Base-by-base conservation (phyloP, 1,140 invertebrate genomes). In the Drosophila athabasca region DNA sequence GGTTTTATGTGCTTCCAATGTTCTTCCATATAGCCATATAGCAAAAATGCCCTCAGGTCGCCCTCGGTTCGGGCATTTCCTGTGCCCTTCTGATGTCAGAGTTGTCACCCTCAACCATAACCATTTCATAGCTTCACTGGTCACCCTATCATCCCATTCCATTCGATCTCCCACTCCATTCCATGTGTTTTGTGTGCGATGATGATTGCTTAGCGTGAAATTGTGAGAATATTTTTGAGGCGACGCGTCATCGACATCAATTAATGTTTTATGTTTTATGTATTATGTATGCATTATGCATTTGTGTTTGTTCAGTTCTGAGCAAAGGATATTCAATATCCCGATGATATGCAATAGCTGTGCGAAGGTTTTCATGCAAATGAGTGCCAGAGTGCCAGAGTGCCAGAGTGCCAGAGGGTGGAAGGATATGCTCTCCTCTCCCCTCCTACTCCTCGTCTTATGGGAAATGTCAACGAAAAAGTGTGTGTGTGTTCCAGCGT, bases 121-220 rank as follows among this genome's bases (percentile, higher is more conserved):
- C 26, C 58, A 29, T 66, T 79, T 83, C 77, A 69, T 79, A 82
- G 83, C 83, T 83, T 88, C 83, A 79, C 60, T 87, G 83, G 79
- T 60, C 83, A 87, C 83, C 83, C 83, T 65, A 69, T 3, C 35
- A 39, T 13, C 35, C 35, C 5, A 19, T 19, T 19, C 17, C 17
- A 19, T 19, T 19, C 17, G 17, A 31, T 31, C 8, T n/a, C n/a
- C n/a, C n/a, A n/a, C n/a, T n/a, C 31, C 29, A 31, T 31, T 3
- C 35, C 35, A 39, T 13, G 44, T 61, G 44, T 8, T 8, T 8
- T 49, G 50, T 78, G 75, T 39, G 35, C 35, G 35, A 5, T 39
- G 35, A 88, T 88, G 82, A 87, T 87, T 87, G 83, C 71, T 51
- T 9, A 88, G 82, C 82, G 83, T 87, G 83, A 87, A 87, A 87